A percentile compares a stretch with the other conserved stretches of the same genome.
phyloP scores from a whole-genome alignment of 1,140 invertebrate genomes.

The Oppia nitens region DNA sequence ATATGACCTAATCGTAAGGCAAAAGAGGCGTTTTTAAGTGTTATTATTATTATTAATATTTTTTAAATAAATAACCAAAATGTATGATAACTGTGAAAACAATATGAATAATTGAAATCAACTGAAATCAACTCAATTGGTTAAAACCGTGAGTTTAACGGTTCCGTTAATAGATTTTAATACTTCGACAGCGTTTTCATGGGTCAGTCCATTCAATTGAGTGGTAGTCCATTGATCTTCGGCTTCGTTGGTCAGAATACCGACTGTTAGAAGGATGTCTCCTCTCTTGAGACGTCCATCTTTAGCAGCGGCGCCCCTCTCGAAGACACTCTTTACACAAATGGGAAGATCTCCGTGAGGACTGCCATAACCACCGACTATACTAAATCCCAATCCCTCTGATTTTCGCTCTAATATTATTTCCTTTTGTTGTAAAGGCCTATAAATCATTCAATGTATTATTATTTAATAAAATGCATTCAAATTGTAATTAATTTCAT shows the following conservation, averaged over 20 bases:
- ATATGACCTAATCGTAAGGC: not conserved
- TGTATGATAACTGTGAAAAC: too few species aligned
- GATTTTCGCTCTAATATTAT: slow-evolving; percentile 49
- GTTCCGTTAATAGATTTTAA: slow-evolving; percentile 38
- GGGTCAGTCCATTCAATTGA: slow-evolving; percentile 37
- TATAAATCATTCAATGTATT: not conserved
- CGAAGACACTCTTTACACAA: slow-evolving; percentile 80
- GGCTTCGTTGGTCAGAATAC: too few species aligned
- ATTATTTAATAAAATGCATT: too few species aligned
- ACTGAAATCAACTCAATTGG: not conserved
- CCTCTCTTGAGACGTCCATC: slow-evolving; percentile 76
- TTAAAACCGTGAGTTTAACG: slow-evolving; percentile 36
- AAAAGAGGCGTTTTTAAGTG: not conserved
- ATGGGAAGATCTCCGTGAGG: slow-evolving; percentile 60
- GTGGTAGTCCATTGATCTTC: too few species aligned
- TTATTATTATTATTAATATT: not conserved
- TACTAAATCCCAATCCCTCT: slow-evolving; percentile 63
- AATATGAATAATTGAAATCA: too few species aligned
- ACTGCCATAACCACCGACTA: slow-evolving; percentile 79
- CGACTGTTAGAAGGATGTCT: slow-evolving; percentile 74
- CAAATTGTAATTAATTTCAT: too few species aligned
- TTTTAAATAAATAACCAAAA: not conserved
- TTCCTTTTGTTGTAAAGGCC: slow-evolving; percentile 23
- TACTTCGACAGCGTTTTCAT: slow-evolving; percentile 41
- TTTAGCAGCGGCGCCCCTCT: slow-evolving; percentile 70